Percentiles rank a stretch among this genome's conserved stretches.
These are phyloP conservation scores for Coptodon bakossiorum DNA, from an alignment of 2,113 vertebrate species.

Conservation along the genomic window DNA sequence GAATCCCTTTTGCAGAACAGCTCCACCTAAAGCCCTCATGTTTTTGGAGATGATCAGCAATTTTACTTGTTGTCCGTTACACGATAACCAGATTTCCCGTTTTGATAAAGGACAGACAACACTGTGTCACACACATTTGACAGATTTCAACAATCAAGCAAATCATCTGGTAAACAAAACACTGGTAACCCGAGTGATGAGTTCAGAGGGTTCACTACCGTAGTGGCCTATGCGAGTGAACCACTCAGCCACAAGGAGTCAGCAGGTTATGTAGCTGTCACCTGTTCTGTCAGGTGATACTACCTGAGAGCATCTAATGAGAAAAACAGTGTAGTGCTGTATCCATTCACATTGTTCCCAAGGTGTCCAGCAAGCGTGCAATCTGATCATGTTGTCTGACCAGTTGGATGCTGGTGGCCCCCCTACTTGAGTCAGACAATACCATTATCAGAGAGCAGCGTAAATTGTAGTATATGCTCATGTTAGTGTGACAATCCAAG, in stretches of 20 bases:
- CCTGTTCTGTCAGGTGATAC: constrained; percentile 46
- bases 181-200: constrained; percentile 3
- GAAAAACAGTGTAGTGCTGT: constrained; percentile 29
- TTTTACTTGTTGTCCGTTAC: constrained; percentile 40
- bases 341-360: constrained; percentile 26
- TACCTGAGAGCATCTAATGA: constrained; percentile 51
- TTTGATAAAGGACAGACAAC: constrained; percentile 15
- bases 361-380: constrained; percentile 16
- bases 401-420: constrained; percentile 27
- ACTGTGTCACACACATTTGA: background rate
- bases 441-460: constrained; percentile 4
- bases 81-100: constrained; percentile 20
- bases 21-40: background rate
- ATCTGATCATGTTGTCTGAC: constrained; percentile 51
- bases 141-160: background rate
- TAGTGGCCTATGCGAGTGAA: background rate
- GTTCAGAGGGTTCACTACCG: constrained; percentile 14
- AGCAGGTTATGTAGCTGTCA: constrained; percentile 15
- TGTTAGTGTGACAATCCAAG: background rate
- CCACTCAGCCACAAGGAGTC: background rate
- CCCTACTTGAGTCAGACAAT: background rate
- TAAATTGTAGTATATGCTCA: background rate
- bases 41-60: constrained; percentile 42
- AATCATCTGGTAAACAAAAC: constrained; percentile 38
- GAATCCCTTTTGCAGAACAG: constrained; percentile 2